phyloP scores from a whole-genome alignment of 2,113 vertebrate genomes.

The Pelusios castaneus region DNA sequence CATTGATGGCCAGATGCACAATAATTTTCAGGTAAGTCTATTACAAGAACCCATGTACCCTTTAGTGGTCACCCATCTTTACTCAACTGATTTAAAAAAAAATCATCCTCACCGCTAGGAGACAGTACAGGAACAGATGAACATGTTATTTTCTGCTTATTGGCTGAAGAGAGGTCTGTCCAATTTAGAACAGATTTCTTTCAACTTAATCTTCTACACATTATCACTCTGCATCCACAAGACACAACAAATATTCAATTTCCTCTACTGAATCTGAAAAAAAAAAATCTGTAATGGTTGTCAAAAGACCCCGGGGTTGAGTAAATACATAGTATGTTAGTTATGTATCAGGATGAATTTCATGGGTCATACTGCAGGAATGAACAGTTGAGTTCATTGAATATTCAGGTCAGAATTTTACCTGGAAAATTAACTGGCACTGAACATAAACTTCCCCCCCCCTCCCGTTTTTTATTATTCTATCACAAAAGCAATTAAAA shows the following conservation, averaged over 20 bases:
- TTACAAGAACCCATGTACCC: not conserved
- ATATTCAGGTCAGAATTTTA: not conserved
- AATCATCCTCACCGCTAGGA: slow-evolving; percentile 37
- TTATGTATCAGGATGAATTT: not conserved
- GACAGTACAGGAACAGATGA: slow-evolving; percentile 56
- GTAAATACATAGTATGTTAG: not conserved
- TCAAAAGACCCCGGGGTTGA: not conserved
- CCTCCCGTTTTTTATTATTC: slow-evolving; percentile 21
- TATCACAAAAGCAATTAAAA: slow-evolving; percentile 55
- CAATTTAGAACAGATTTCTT: fast-evolving
- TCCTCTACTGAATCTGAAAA: not conserved
- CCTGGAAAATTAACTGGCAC: not conserved
- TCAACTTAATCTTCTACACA: fast-evolving
- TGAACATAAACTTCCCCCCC: not conserved
- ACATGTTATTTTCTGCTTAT: fast-evolving
- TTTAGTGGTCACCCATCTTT: not conserved
- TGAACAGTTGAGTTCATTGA: not conserved
- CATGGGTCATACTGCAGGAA: not conserved
- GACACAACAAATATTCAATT: not conserved
- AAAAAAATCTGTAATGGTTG: fast-evolving
- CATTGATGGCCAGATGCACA: not conserved
- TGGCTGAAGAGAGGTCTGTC: fast-evolving
- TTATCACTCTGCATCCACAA: not conserved
- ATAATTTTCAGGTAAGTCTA: not conserved
- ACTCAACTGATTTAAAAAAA: not conserved